Percentiles rank a stretch among this genome's conserved stretches.
Evolutionary conservation across 2,797 vertebrate species (phyloP).

Genomic region (Phataginus tetradactyla): DNA sequence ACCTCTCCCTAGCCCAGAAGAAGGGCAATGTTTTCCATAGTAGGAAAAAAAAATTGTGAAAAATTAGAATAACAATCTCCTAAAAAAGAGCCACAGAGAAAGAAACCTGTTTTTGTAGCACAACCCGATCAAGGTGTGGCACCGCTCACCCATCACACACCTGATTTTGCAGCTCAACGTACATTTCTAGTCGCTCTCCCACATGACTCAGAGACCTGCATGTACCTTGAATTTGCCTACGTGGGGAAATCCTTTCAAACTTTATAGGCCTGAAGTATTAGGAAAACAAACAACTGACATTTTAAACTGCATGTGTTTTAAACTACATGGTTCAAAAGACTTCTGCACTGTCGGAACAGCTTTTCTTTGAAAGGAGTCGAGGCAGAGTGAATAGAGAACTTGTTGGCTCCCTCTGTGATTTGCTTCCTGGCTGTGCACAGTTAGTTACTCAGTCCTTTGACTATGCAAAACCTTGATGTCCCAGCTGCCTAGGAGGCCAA

Average conservation of each 20-base stretch:
- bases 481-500: background rate
- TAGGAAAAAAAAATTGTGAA: background rate
- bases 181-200: background rate
- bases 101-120: background rate
- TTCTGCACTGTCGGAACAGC: background rate
- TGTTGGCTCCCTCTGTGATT: background rate
- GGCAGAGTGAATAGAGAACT: background rate
- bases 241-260: slow-evolving; percentile 21
- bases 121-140: background rate
- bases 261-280: background rate
- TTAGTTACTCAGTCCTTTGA: background rate
- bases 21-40: background rate
- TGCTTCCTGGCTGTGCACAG: background rate
- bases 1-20: background rate
- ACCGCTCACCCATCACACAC: background rate
- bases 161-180: background rate
- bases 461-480: background rate
- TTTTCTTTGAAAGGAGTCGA: slow-evolving; percentile 19
- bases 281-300: background rate
- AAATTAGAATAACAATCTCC: background rate
- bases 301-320: background rate
- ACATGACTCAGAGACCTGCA: background rate
- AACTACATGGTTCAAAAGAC: background rate
- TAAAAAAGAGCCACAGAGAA: background rate
- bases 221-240: background rate